Conservation (phyloP, 2,888 invertebrate genomes). For the Cataglyphis livida region DNA sequence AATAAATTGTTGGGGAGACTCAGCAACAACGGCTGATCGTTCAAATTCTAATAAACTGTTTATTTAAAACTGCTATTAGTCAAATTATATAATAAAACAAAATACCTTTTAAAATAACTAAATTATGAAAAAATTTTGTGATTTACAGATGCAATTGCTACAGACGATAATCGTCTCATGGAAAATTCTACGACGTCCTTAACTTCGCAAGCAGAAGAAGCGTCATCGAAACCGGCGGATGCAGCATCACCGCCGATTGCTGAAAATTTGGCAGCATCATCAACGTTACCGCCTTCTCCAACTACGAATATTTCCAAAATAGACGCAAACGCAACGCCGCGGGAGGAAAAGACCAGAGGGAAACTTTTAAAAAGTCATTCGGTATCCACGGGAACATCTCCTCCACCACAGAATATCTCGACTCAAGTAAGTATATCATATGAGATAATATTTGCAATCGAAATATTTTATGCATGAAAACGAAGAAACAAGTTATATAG, state of each 20-base stretch:
- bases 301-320: constrained; percentile 7
- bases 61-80: neutral
- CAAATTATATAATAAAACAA: neutral
- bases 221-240: neutral
- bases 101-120: neutral
- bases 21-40: neutral
- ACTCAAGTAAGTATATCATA: constrained; percentile 91
- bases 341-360: constrained; percentile 12
- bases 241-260: neutral
- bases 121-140: constrained; percentile 12
- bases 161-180: constrained; percentile 21
- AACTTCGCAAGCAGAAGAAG: neutral
- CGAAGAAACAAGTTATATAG: neutral
- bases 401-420: constrained; percentile 94
- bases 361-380: constrained; percentile 69
- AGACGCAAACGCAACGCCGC: neutral
- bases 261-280: constrained; percentile 9
- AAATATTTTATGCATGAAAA: neutral
- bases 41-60: neutral
- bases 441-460: constrained; percentile 32
- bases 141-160: constrained; percentile 28
- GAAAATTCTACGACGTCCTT: neutral
- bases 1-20: neutral
- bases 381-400: constrained; percentile 92
- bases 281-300: constrained; percentile 10